Base-by-base conservation (phyloP, 1,140 invertebrate genomes). In the Asbolus verrucosus region DNA sequence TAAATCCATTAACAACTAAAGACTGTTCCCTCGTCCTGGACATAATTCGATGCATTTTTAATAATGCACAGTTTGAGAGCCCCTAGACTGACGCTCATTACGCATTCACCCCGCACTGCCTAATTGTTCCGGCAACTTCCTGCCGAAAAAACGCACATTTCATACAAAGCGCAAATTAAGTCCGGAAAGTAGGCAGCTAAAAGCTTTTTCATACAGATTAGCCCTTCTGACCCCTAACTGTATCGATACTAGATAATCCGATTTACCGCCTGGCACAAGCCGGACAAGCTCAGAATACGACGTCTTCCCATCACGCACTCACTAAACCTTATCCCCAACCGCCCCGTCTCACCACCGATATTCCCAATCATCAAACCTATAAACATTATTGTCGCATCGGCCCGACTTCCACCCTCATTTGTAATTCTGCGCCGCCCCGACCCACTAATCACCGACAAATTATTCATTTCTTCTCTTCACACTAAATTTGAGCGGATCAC, bases 211-310 rank as follows among this genome's bases (percentile, higher is more conserved):
- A 66, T 66, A 66, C 14, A 66, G 63, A 66, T 66, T 66, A 41
- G 18, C 21, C 39, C 36, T 50, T 50, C 30, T 67, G 65, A 67
- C 65, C 65, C 46, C 30, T 67, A 67, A 67, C 43, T 33, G 65
- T 59, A 67, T 67, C 65, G 65, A 67, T 67, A 67, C 65, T 59
- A 59, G 43, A 24, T 67, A 67, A 67, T 67, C 65, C 41, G 65
- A 67, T 67, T 67, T 67, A 54, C 46, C 46, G 46, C 46, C 46
- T 54, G 46, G 46, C 46, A 54, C 46, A 54, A 54, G 46, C 46
- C 46, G 46, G 46, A 54, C 46, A 54, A 54, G 46, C 46, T 27
- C 46, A 54, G 46, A 54, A 54, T 54, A 54, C 46, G 46, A 54
- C 46, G 46, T 54, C 46, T 54, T 54, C 46, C 19, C 21, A 54